Evolutionary conservation across 2,888 invertebrate genomes (phyloP).

Genomic region (Eumerus sabulonum): DNA sequence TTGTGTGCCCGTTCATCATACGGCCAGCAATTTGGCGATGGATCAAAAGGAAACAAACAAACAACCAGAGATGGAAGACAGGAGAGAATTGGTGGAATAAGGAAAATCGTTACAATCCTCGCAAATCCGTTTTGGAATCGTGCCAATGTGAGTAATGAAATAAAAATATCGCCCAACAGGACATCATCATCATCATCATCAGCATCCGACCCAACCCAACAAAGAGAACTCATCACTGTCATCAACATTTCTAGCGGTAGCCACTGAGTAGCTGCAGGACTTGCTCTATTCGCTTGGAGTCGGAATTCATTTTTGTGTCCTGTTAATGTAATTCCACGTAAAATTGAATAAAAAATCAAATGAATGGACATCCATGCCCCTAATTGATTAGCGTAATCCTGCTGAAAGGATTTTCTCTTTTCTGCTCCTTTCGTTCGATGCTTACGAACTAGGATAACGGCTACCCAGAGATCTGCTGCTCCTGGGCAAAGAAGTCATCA

Average conservation of each 20-base stretch:
- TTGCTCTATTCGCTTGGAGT: not conserved
- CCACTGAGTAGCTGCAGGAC: not conserved
- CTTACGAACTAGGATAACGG: not conserved
- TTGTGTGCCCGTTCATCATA: constrained; percentile 16
- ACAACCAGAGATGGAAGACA: constrained; percentile 6
- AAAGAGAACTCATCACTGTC: constrained; percentile 6
- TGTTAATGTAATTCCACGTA: not conserved
- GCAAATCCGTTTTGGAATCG: constrained; percentile 48
- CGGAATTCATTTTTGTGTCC: not conserved
- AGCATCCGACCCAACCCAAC: constrained; percentile 14
- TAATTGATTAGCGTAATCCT: no score
- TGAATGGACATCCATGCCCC: not conserved
- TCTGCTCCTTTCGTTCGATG: not conserved
- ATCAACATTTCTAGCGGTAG: not conserved
- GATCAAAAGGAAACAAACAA: constrained; percentile 50
- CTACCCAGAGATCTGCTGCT: no score
- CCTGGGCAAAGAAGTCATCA: constrained; percentile 11
- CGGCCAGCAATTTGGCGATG: constrained; percentile 48
- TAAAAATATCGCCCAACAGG: constrained; percentile 33
- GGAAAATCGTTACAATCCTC: constrained; percentile 20
- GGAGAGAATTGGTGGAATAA: not conserved
- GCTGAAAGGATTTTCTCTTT: not conserved
- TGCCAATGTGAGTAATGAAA: constrained; percentile 61
- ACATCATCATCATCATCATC: no score
- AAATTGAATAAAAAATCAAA: not conserved